phyloP scores from a whole-genome alignment of 2,797 vertebrate genomes.

The Sciaenops ocellatus region DNA sequence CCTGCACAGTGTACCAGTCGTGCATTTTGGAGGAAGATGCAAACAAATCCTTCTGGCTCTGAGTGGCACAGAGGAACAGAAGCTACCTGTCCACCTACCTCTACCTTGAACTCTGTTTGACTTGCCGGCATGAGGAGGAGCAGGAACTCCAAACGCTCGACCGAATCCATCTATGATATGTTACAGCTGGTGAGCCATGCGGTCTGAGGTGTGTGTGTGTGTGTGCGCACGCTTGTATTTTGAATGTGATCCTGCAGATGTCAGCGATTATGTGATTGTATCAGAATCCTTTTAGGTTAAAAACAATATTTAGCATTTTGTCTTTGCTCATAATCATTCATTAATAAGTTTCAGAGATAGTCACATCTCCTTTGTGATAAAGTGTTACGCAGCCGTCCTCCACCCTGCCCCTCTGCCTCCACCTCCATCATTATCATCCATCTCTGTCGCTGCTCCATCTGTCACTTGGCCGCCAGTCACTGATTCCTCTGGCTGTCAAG shows the following conservation, averaged over 20 bases:
- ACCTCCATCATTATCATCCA: conserved; percentile 30
- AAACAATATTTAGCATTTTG: too few species aligned
- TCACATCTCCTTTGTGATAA: not conserved
- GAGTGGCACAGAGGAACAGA: conserved; percentile 8
- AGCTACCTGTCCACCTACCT: conserved; percentile 43
- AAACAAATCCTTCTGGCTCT: not conserved
- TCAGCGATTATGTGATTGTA: conserved; percentile 43
- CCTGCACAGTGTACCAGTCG: not conserved
- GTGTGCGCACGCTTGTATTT: conserved; percentile 12
- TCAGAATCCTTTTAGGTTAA: not conserved
- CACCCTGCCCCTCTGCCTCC: not conserved
- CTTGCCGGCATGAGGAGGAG: conserved; percentile 85
- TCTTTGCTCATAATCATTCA: not conserved
- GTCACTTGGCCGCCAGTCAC: conserved; percentile 43
- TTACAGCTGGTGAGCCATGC: conserved; percentile 84
- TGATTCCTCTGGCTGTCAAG: conserved; percentile 34
- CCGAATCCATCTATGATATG: conserved; percentile 84
- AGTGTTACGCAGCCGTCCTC: not conserved
- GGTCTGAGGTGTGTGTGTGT: conserved; percentile 4
- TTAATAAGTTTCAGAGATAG: not conserved
- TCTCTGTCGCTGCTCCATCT: conserved; percentile 54
- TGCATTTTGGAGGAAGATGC: not conserved
- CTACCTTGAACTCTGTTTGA: conserved; percentile 38
- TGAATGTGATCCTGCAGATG: conserved; percentile 28
- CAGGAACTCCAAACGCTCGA: conserved; percentile 79